phyloP scores from a whole-genome alignment of 2,797 vertebrate genomes.

The Phaenicophaeus curvirostris region DNA sequence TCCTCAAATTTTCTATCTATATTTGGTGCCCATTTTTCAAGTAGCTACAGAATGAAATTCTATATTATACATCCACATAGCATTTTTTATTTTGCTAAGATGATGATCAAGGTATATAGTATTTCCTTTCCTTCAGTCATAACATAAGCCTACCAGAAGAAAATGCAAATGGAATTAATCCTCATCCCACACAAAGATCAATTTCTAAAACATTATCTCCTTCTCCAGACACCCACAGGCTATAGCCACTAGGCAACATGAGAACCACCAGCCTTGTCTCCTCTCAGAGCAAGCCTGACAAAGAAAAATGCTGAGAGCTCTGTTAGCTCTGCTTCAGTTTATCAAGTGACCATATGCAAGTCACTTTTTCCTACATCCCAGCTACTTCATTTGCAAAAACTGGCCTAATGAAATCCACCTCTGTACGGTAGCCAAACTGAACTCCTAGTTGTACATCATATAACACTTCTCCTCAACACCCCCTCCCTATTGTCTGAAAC shows the following conservation, averaged over 20 bases:
- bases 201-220: not conserved
- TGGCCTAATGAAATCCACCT: not conserved
- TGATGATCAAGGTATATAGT: not conserved
- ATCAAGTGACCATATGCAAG: not conserved
- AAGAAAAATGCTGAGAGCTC: not conserved
- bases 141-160: not conserved
- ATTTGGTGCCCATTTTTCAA: not conserved
- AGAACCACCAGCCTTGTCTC: not conserved
- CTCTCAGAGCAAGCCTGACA: not conserved
- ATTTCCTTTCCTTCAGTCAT: not conserved
- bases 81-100: not conserved
- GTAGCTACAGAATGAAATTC: not conserved
- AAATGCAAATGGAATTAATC: constrained; percentile 5
- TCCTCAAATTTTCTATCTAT: not conserved
- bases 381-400: not conserved
- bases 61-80: not conserved
- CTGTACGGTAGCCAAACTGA: not conserved
- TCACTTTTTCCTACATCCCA: not conserved
- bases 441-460: not conserved
- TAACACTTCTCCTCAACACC: not conserved
- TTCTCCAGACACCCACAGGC: not conserved
- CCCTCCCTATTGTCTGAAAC: not conserved
- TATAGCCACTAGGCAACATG: not conserved
- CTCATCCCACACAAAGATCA: not conserved
- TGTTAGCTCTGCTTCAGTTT: not conserved